These are phyloP conservation scores for Gymnothorax reevesii DNA, from an alignment of 2,797 vertebrate species.

Conservation along the genomic window DNA sequence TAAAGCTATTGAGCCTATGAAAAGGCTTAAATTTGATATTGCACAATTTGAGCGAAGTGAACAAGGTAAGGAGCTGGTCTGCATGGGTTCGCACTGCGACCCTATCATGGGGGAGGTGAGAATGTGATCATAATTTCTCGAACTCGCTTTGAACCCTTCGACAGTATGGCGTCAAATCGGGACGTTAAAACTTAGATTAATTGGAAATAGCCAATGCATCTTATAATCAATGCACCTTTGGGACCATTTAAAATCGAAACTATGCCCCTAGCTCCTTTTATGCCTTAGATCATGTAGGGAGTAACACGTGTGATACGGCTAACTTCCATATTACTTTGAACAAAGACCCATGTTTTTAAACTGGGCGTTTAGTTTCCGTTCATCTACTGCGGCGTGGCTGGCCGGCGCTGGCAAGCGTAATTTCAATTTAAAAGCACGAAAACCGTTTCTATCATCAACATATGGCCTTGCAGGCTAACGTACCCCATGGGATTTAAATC, in stretches of 20 bases:
- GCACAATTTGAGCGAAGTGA: no score
- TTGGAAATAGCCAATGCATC: no score
- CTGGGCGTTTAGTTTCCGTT: constrained; percentile 49
- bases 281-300: no score
- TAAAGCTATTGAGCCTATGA: constrained; percentile 42
- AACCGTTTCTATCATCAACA: constrained; percentile 44
- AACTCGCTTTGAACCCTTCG: constrained; percentile 40
- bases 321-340: neutral
- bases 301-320: no score
- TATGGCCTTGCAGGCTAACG: constrained; percentile 57
- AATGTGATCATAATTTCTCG: constrained; percentile 64
- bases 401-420: neutral
- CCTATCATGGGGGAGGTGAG: constrained; percentile 58
- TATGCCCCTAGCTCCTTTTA: no score
- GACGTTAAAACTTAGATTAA: constrained; percentile 30
- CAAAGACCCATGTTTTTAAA: constrained; percentile 14
- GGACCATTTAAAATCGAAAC: neutral
- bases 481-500: constrained; percentile 52
- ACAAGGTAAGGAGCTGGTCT: constrained; percentile 44
- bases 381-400: constrained; percentile 44
- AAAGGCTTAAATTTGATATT: constrained; percentile 51
- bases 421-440: constrained; percentile 41
- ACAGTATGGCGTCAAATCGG: constrained; percentile 56
- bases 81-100: constrained; percentile 57
- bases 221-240: neutral